phyloP scores from a whole-genome alignment of 2,113 vertebrate species.

The Ia io region DNA sequence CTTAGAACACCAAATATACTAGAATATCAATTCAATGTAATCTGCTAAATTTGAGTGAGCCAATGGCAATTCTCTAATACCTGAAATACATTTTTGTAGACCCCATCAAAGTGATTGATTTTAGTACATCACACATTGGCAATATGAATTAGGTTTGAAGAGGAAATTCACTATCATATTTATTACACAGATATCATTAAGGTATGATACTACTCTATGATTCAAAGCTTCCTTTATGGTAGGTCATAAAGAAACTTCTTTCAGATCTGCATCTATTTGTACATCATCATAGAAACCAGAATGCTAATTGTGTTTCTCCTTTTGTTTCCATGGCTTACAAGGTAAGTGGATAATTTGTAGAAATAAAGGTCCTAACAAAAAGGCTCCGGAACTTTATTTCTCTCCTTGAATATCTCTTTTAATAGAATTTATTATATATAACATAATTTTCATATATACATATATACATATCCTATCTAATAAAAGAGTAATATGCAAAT shows the following conservation, averaged over 20 bases:
- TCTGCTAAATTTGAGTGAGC: not conserved
- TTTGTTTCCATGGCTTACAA: not conserved
- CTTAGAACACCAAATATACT: not conserved
- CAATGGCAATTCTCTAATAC: not conserved
- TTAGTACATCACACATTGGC: not conserved
- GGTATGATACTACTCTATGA: not conserved
- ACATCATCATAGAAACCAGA: not conserved
- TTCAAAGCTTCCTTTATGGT: not conserved
- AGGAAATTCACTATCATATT: not conserved
- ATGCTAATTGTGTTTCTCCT: not conserved
- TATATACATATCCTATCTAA: no score
- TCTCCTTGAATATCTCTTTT: not conserved
- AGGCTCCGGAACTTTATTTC: not conserved
- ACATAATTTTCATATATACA: not conserved
- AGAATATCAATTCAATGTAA: not conserved
- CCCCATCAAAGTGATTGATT: not conserved
- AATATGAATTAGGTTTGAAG: not conserved
- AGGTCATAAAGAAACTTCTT: not conserved
- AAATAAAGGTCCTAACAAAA: not conserved
- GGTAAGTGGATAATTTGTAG: not conserved
- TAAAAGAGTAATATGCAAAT: no score
- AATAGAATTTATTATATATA: not conserved
- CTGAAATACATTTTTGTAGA: not conserved
- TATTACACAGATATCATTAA: not conserved
- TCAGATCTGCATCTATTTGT: not conserved